A percentile compares a stretch with the other conserved stretches of the same genome.
Evolutionary conservation across 2,888 invertebrate genomes (phyloP).

Genomic region (Dryobotodes eremita): DNA sequence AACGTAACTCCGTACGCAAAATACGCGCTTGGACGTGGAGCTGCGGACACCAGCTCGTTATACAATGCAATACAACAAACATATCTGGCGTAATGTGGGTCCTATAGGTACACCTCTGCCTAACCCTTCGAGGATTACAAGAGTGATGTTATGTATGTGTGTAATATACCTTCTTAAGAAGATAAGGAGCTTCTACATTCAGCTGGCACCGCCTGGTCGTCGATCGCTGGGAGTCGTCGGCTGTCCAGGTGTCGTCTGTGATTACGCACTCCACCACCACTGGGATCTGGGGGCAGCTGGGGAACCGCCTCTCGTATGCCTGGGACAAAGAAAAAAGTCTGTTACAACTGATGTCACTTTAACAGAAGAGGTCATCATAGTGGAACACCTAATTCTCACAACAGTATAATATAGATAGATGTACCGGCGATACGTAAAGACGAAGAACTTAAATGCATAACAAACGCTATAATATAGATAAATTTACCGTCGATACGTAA

Average conservation of each 20-base stretch:
- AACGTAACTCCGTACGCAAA: not conserved
- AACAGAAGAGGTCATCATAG: not conserved
- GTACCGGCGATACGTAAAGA: not conserved
- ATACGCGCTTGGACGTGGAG: not conserved
- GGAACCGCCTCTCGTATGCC: slow-evolving; percentile 98
- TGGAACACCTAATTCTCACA: too few relatives aligned
- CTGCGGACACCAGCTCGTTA: not conserved
- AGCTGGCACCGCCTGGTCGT: slow-evolving; percentile 97
- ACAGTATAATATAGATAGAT: not conserved
- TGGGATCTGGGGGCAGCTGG: slow-evolving; percentile 98
- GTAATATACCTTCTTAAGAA: slow-evolving; percentile 95
- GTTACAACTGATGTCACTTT: slow-evolving; percentile 1
- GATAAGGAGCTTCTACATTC: slow-evolving; percentile 98
- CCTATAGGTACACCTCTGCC: not conserved
- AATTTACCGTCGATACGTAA: not conserved
- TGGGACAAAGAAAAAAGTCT: slow-evolving; percentile 80
- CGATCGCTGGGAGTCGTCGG: slow-evolving; percentile 94
- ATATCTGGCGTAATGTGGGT: too few relatives aligned
- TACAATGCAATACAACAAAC: not conserved
- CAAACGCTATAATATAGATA: not conserved
- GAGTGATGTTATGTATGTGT: not conserved
- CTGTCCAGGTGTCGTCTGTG: slow-evolving; percentile 93
- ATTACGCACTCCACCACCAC: slow-evolving; percentile 97
- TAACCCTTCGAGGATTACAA: not conserved
- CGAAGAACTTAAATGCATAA: too few relatives aligned